These are phyloP conservation scores for Tetrao urogallus DNA, from an alignment of 2,113 vertebrate genomes.

Conservation along the genomic window DNA sequence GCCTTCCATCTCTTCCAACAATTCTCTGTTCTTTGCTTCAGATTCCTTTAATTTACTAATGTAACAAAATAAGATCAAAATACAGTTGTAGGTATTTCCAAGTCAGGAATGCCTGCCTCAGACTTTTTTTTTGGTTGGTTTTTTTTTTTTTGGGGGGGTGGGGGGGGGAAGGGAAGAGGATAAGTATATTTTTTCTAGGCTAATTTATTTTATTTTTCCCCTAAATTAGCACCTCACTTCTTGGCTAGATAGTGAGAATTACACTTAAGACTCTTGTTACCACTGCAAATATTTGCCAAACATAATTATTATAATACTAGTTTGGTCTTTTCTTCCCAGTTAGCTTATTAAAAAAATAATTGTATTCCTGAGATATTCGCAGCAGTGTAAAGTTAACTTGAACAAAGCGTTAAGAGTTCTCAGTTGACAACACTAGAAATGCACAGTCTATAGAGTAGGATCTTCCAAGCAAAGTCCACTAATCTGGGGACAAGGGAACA, in stretches of 20 bases:
- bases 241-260: neutral
- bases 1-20: conserved; percentile 87
- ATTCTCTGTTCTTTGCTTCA: conserved; percentile 85
- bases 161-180: fast-evolving
- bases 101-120: neutral
- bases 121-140: neutral
- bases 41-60: conserved; percentile 92
- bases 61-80: conserved; percentile 2
- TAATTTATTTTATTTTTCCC: neutral
- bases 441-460: neutral
- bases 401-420: neutral
- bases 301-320: neutral
- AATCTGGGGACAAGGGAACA: neutral
- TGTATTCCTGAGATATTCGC: neutral
- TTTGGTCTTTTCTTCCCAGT: neutral
- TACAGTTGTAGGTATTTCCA: neutral
- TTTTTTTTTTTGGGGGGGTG: neutral
- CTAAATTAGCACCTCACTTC: neutral
- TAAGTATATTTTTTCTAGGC: neutral
- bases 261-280: neutral
- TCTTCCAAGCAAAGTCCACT: neutral
- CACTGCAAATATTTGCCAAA: neutral
- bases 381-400: neutral
- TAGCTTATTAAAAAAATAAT: neutral
- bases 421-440: neutral